These are phyloP conservation scores for Coreoperca whiteheadi DNA, from an alignment of 2,113 vertebrate species.

Conservation along the genomic window DNA sequence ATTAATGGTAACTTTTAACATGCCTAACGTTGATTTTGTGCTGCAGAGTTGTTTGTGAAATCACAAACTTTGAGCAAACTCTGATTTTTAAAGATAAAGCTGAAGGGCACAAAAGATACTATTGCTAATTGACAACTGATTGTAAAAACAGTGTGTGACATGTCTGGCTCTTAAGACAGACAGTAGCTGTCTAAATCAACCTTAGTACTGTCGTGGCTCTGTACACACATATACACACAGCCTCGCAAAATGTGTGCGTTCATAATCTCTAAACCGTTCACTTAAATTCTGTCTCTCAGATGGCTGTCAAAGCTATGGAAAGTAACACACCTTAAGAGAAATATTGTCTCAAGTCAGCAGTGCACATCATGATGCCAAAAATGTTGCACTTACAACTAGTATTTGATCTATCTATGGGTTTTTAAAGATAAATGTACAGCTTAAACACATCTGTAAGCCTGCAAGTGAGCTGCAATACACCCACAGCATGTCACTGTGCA, in stretches of 20 bases:
- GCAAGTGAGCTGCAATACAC: slow-evolving; percentile 2
- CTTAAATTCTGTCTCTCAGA: not conserved
- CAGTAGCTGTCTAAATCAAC: slow-evolving; percentile 9
- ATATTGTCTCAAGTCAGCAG: not conserved
- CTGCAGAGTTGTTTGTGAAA: not conserved
- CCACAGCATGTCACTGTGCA: not conserved
- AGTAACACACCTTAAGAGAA: not conserved
- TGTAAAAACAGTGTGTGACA: slow-evolving; percentile 5
- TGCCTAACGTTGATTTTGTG: slow-evolving; percentile 9
- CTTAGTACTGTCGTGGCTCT: not conserved
- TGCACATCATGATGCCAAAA: not conserved
- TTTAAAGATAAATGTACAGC: not conserved
- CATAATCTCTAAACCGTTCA: not conserved
- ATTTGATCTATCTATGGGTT: not conserved
- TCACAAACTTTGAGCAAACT: not conserved
- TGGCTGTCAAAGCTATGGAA: slow-evolving; percentile 1
- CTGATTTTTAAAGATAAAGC: not conserved
- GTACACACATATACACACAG: not conserved
- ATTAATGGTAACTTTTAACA: not conserved
- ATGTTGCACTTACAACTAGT: not conserved
- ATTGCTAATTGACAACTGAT: slow-evolving; percentile 3
- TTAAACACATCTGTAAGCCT: not conserved
- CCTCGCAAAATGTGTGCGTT: not conserved
- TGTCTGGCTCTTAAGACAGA: slow-evolving; percentile 7
- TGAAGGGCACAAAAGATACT: not conserved